phyloP scores from a whole-genome alignment of 2,113 vertebrate species.

The Danionella cerebrum region DNA sequence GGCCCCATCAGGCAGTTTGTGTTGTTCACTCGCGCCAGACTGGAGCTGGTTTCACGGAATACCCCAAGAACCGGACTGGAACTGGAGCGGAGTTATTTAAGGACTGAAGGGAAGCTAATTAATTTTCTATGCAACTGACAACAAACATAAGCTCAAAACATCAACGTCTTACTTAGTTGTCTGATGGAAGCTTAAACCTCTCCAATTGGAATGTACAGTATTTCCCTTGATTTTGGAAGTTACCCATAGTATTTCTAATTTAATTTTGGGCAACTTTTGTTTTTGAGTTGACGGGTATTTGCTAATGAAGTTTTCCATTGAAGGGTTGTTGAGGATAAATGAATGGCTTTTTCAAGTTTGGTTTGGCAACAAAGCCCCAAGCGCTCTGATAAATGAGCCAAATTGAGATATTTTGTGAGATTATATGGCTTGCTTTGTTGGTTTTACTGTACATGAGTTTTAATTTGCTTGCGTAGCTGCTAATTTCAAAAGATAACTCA shows the following conservation, averaged over 20 bases:
- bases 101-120: not conserved
- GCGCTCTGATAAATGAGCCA: not conserved
- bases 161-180: not conserved
- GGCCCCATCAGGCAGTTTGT: too few species aligned
- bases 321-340: not conserved
- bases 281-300: too few species aligned
- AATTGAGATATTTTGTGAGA: not conserved
- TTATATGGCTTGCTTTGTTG: not conserved
- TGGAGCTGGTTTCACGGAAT: not conserved
- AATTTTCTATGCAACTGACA: too few species aligned
- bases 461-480: not conserved
- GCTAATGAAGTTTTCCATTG: not conserved
- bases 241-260: too few species aligned
- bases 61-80: not conserved
- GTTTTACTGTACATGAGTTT: not conserved
- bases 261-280: too few species aligned
- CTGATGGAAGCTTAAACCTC: too few species aligned
- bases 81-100: not conserved
- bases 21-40: not conserved
- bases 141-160: too few species aligned
- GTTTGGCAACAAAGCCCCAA: not conserved
- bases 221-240: too few species aligned
- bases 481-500: constrained; percentile 14
- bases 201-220: too few species aligned
- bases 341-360: not conserved